Conservation (phyloP, 2,113 vertebrate species). For the Megalops atlanticus region DNA sequence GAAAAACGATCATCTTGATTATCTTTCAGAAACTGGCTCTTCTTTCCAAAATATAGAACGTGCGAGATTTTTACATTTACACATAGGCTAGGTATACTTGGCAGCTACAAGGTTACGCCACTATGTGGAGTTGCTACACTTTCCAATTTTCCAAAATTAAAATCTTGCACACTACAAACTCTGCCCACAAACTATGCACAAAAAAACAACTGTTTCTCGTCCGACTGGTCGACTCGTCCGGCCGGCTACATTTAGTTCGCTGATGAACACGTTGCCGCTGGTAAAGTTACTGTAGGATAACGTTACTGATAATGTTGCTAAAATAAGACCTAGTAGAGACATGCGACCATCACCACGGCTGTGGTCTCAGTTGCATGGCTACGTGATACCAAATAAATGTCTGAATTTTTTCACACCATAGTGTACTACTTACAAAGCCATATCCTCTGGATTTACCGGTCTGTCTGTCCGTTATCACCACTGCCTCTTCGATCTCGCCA, state of each 20-base stretch:
- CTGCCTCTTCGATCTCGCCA: slow-evolving; percentile 92
- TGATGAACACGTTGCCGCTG: neutral
- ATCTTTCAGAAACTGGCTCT: too few species aligned
- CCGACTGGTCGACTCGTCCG: too few species aligned
- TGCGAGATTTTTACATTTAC: too few species aligned
- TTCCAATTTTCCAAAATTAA: too few species aligned
- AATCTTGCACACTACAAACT: too few species aligned
- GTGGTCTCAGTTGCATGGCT: neutral
- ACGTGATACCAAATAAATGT: neutral
- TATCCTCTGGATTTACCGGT: slow-evolving; percentile 93
- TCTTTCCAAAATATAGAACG: too few species aligned
- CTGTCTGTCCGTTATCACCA: slow-evolving; percentile 94
- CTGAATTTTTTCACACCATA: neutral
- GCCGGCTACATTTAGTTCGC: neutral
- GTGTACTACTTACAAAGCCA: slow-evolving; percentile 84
- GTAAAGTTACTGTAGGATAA: neutral
- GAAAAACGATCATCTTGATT: too few species aligned
- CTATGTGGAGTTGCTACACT: too few species aligned
- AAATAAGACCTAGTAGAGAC: neutral
- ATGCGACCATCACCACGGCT: neutral
- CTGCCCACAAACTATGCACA: too few species aligned
- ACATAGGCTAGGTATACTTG: too few species aligned
- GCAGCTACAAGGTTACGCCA: too few species aligned
- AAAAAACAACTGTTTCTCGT: too few species aligned
- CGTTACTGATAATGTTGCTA: neutral